These are phyloP conservation scores for Myocastor coypus DNA, from an alignment of 2,113 vertebrate species.

Conservation along the genomic window DNA sequence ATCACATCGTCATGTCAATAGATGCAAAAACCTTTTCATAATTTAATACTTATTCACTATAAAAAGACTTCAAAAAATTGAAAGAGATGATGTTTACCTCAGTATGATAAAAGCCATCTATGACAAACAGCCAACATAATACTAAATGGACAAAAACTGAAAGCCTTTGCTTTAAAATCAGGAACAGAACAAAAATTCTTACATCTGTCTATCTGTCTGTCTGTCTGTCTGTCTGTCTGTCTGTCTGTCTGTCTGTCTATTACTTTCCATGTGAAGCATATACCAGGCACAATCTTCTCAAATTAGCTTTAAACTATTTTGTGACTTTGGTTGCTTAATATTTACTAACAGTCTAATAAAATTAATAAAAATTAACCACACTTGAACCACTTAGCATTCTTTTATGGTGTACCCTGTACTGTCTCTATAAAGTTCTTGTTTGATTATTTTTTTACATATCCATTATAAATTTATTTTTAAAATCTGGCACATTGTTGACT, in stretches of 20 bases:
- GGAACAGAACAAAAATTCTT: too few species aligned
- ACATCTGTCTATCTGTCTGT: too few species aligned
- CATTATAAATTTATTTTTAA: not conserved
- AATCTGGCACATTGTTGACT: not conserved
- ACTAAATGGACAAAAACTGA: too few species aligned
- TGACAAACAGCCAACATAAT: too few species aligned
- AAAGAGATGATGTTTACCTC: too few species aligned
- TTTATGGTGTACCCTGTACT: not conserved
- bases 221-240: too few species aligned
- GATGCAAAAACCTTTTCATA: too few species aligned
- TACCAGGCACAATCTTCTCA: not conserved
- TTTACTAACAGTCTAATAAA: not conserved
- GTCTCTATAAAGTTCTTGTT: not conserved
- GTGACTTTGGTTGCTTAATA: not conserved
- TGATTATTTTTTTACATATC: not conserved
- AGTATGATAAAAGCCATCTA: too few species aligned
- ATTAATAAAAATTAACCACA: slow-evolving; percentile 13
- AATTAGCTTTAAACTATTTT: not conserved
- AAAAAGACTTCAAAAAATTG: too few species aligned
- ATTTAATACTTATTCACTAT: too few species aligned
- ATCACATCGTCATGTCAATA: too few species aligned
- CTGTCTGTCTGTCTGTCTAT: not conserved
- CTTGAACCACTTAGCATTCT: not conserved
- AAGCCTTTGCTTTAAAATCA: too few species aligned
- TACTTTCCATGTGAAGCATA: not conserved